Conservation (phyloP, 2,888 invertebrate species). For the Parasteatoda lunata region DNA sequence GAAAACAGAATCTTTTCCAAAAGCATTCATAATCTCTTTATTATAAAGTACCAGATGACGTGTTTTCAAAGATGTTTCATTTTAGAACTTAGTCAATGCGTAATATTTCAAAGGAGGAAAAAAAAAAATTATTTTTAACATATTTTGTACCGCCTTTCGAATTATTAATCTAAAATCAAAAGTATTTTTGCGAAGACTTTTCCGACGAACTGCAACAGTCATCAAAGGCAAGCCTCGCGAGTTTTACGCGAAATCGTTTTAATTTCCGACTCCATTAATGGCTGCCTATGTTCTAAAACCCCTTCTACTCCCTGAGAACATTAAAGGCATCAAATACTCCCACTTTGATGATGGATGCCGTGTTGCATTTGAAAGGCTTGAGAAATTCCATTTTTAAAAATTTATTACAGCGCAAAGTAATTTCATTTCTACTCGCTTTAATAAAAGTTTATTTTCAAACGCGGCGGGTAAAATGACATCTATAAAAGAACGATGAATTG, state of each 20-base stretch:
- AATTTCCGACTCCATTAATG: constrained; percentile 50
- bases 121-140: no score
- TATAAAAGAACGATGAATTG: neutral
- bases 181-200: neutral
- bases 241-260: constrained; percentile 47
- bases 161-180: neutral
- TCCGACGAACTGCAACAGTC: constrained; percentile 7
- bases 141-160: neutral
- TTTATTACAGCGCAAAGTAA: neutral
- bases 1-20: no score
- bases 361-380: neutral
- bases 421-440: neutral
- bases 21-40: no score
- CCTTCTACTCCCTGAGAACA: constrained; percentile 13
- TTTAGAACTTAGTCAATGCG: no score
- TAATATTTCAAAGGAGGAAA: no score
- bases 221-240: constrained; percentile 43
- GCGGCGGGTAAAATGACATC: neutral
- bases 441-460: neutral
- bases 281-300: constrained; percentile 5
- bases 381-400: constrained; percentile 5
- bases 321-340: neutral
- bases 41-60: no score
- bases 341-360: neutral
- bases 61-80: no score